Percentiles rank a stretch among this genome's conserved stretches.
Conservation (phyloP, 2,797 vertebrate genomes). For the Danio aesculapii region DNA sequence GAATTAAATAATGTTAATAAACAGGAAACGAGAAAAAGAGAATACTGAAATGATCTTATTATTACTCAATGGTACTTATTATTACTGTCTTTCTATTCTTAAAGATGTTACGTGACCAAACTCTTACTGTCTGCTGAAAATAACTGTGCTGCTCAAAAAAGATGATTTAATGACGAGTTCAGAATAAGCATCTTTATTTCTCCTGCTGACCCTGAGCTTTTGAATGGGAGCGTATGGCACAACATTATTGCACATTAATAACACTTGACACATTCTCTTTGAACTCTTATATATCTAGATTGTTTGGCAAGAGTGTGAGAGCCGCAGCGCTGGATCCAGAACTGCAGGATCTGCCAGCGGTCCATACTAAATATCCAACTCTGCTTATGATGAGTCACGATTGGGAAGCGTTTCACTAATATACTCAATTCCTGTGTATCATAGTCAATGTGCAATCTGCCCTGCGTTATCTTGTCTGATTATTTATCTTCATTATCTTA, state of each 20-base stretch:
- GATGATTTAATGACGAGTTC: too few relatives aligned
- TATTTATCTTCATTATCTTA: background rate
- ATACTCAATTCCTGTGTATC: too few relatives aligned
- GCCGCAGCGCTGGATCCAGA: background rate
- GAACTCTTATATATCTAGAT: background rate
- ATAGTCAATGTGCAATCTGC: too few relatives aligned
- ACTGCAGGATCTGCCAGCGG: background rate
- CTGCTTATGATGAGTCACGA: conserved; percentile 13
- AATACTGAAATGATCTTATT: too few relatives aligned
- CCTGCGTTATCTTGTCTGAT: background rate
- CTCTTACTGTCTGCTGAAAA: too few relatives aligned
- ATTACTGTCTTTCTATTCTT: too few relatives aligned
- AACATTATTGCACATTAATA: background rate
- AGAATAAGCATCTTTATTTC: too few relatives aligned
- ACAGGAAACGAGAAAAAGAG: too few relatives aligned
- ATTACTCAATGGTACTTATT: too few relatives aligned
- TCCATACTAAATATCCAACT: conserved; percentile 5
- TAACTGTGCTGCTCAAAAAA: too few relatives aligned
- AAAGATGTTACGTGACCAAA: too few relatives aligned
- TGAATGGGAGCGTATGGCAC: background rate
- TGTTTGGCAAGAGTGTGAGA: conserved; percentile 1
- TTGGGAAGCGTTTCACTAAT: background rate
- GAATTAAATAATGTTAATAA: too few relatives aligned
- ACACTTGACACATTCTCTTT: conserved; percentile 6
- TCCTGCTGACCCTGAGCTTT: background rate